These are phyloP conservation scores for Chelmon rostratus DNA, from an alignment of 2,797 vertebrate genomes.

Conservation along the genomic window DNA sequence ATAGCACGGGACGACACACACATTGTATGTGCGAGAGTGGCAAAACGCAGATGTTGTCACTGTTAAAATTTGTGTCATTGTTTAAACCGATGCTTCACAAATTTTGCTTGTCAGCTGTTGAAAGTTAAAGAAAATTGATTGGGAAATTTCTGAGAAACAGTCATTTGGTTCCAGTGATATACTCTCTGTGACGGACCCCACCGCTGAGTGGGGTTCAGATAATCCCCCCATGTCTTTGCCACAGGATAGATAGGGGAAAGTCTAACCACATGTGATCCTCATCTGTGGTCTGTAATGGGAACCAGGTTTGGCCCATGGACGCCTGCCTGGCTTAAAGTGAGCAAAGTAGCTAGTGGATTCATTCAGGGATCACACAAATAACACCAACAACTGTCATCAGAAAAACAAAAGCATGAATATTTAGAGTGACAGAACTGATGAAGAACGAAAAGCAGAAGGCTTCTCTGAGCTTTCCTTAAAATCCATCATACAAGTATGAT, in stretches of 20 bases:
- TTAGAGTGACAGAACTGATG: slow-evolving; percentile 13
- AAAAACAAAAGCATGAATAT: slow-evolving; percentile 28
- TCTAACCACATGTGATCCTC: slow-evolving; percentile 63
- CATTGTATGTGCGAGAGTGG: slow-evolving; percentile 8
- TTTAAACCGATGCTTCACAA: slow-evolving; percentile 10
- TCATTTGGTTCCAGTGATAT: slow-evolving; percentile 1
- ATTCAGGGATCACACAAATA: slow-evolving; percentile 37
- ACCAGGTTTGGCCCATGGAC: slow-evolving; percentile 49
- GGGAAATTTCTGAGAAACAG: slow-evolving; percentile 8
- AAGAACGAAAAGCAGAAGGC: not conserved
- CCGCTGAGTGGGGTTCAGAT: slow-evolving; percentile 48
- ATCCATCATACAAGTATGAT: slow-evolving; percentile 3
- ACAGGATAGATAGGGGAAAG: slow-evolving; percentile 58
- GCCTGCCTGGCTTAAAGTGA: slow-evolving; percentile 15
- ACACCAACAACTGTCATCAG: slow-evolving; percentile 36
- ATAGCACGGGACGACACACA: not conserved
- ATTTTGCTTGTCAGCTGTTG: slow-evolving; percentile 4
- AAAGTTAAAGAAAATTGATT: slow-evolving; percentile 23
- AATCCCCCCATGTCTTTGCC: slow-evolving; percentile 35
- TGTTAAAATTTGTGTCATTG: slow-evolving; percentile 1
- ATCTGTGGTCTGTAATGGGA: slow-evolving; percentile 69
- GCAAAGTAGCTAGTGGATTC: slow-evolving; percentile 38
- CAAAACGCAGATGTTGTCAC: slow-evolving; percentile 25
- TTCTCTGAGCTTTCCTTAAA: not conserved
- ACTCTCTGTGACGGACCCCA: slow-evolving; percentile 19